These are phyloP conservation scores for Adineta ricciae DNA, from an alignment of 2,888 invertebrate species.

Conservation along the genomic window DNA sequence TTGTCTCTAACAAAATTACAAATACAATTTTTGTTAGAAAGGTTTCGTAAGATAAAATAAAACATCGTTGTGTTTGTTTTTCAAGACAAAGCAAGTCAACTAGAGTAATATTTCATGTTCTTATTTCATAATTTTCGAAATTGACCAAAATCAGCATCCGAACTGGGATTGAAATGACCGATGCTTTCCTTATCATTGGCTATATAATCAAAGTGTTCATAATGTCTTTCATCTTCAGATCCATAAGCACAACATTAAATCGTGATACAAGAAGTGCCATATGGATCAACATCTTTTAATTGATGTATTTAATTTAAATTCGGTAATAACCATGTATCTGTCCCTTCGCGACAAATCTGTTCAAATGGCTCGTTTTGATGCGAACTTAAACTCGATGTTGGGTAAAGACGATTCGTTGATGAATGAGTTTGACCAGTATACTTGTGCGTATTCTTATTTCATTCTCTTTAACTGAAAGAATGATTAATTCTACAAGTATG, in stretches of 20 bases:
- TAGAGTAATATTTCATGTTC: too few relatives aligned
- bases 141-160: not conserved
- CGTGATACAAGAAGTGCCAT: not conserved
- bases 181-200: not conserved
- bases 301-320: not conserved
- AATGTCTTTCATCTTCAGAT: not conserved
- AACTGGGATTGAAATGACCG: not conserved
- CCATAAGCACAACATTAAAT: not conserved
- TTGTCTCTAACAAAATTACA: too few relatives aligned
- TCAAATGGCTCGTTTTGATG: not conserved
- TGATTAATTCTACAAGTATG: not conserved
- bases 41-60: too few relatives aligned
- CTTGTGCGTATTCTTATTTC: not conserved
- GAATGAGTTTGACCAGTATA: too few relatives aligned
- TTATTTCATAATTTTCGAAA: too few relatives aligned
- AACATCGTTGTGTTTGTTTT: too few relatives aligned
- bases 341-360: not conserved
- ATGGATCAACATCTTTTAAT: not conserved
- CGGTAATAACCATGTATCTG: not conserved
- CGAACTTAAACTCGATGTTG: not conserved
- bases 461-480: not conserved
- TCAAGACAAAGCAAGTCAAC: too few relatives aligned
- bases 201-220: not conserved
- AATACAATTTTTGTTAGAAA: too few relatives aligned
- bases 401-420: not conserved